phyloP scores from a whole-genome alignment of 2,888 invertebrate species.

The Melanotus villosus region DNA sequence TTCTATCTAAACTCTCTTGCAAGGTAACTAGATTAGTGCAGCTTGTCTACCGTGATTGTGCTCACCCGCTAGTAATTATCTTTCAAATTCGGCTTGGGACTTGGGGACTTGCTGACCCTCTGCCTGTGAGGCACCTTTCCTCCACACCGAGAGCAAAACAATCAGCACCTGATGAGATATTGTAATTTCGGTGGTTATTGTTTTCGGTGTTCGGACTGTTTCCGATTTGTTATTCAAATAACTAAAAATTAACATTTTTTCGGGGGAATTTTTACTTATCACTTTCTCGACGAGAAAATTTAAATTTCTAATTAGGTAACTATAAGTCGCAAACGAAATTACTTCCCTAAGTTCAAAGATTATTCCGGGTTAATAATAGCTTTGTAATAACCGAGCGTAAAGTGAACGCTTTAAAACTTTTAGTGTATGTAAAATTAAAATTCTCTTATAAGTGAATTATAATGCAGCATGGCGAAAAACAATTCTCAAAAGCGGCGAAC shows the following conservation, averaged over 20 bases:
- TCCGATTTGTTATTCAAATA: too few species aligned
- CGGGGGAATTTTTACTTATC: too few species aligned
- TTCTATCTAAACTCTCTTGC: slow-evolving; percentile 58
- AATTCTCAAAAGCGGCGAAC: slow-evolving; percentile 30
- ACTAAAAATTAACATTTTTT: too few species aligned
- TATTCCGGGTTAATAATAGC: background rate
- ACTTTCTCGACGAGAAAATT: too few species aligned
- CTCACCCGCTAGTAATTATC: slow-evolving; percentile 66
- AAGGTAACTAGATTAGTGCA: slow-evolving; percentile 66
- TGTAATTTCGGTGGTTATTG: slow-evolving; percentile 41
- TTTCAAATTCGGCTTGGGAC: slow-evolving; percentile 67
- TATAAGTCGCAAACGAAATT: too few species aligned
- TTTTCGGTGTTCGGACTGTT: slow-evolving; percentile 19
- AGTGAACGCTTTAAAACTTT: background rate
- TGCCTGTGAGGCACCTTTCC: slow-evolving; percentile 48
- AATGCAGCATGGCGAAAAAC: slow-evolving; percentile 8
- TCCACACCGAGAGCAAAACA: slow-evolving; percentile 51
- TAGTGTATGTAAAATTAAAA: slow-evolving; percentile 4
- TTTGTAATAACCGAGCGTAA: background rate
- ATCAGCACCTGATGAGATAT: slow-evolving; percentile 53
- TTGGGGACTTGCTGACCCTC: slow-evolving; percentile 61
- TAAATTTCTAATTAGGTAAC: too few species aligned
- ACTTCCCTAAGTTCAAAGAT: too few species aligned
- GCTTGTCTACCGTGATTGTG: slow-evolving; percentile 63
- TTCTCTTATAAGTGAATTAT: slow-evolving; percentile 1